A percentile compares a stretch with the other conserved stretches of the same genome.
phyloP scores from a whole-genome alignment of 2,888 invertebrate species.

The Mesochorus sp. region DNA sequence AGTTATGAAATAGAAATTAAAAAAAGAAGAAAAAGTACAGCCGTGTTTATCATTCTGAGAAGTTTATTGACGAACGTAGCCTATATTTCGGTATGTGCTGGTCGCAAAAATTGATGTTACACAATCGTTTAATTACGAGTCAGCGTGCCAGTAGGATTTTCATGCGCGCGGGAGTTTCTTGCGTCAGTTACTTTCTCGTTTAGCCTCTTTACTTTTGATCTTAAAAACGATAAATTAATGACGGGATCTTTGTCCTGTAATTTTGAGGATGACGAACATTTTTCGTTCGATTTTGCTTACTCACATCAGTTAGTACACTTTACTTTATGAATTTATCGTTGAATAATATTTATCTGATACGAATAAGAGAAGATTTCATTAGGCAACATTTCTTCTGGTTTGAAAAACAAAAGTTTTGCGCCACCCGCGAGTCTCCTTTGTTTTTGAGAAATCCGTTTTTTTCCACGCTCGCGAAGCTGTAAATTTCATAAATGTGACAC shows the following conservation, averaged over 20 bases:
- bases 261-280: conserved; percentile 18
- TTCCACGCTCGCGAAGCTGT: background rate
- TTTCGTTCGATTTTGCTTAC: background rate
- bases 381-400: background rate
- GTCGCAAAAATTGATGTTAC: conserved; percentile 58
- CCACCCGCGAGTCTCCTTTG: background rate
- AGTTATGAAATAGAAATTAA: conserved; percentile 25
- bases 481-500: conserved; percentile 25
- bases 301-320: background rate
- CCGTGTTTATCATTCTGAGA: conserved; percentile 18
- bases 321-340: conserved; percentile 1
- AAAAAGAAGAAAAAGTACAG: background rate
- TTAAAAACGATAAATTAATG: conserved; percentile 31
- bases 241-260: conserved; percentile 33
- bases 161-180: conserved; percentile 41
- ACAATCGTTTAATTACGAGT: conserved; percentile 68
- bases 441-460: conserved; percentile 19
- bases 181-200: conserved; percentile 69
- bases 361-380: no score
- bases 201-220: conserved; percentile 39
- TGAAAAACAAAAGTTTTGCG: conserved; percentile 15
- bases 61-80: conserved; percentile 11
- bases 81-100: conserved; percentile 6
- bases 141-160: conserved; percentile 37
- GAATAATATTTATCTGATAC: no score